These are phyloP conservation scores for Eulithis testata DNA, from an alignment of 2,888 invertebrate species.

Conservation along the genomic window DNA sequence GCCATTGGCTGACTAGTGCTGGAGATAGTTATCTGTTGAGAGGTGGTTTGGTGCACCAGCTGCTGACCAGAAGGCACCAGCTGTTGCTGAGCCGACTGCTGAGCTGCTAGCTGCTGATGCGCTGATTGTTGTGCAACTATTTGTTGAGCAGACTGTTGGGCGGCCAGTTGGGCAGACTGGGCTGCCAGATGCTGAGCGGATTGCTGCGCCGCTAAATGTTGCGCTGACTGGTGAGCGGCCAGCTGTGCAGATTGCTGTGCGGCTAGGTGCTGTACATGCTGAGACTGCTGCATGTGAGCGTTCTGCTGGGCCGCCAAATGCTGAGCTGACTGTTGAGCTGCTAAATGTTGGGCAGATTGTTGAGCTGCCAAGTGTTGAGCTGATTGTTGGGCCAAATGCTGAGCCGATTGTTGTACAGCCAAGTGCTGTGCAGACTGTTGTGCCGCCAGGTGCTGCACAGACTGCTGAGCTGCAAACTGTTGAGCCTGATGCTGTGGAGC, in stretches of 20 bases:
- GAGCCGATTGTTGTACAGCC: conserved; percentile 63
- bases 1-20: conserved; percentile 80
- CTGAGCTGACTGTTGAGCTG: conserved; percentile 61
- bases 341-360: conserved; percentile 63
- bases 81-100: conserved; percentile 76
- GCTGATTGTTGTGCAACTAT: conserved; percentile 68
- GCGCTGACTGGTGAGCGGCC: conserved; percentile 63
- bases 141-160: conserved; percentile 71
- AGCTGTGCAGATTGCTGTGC: conserved; percentile 59
- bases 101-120: conserved; percentile 65
- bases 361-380: conserved; percentile 64
- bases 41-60: conserved; percentile 76
- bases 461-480: conserved; percentile 72
- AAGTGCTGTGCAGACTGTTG: conserved; percentile 67
- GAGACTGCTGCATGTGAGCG: conserved; percentile 64
- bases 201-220: conserved; percentile 52
- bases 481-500: conserved; percentile 71
- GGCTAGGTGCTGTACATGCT: conserved; percentile 62
- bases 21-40: conserved; percentile 78
- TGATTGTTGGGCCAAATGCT: conserved; percentile 63
- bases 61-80: conserved; percentile 71
- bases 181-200: conserved; percentile 41
- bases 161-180: conserved; percentile 59
- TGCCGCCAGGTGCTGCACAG: conserved; percentile 69
- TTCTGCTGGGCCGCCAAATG: conserved; percentile 63